Evolutionary conservation across 2,888 invertebrate genomes (phyloP), one percentile per base, ranked within the genome.

Genomic region (Gerosis bhagava): DNA sequence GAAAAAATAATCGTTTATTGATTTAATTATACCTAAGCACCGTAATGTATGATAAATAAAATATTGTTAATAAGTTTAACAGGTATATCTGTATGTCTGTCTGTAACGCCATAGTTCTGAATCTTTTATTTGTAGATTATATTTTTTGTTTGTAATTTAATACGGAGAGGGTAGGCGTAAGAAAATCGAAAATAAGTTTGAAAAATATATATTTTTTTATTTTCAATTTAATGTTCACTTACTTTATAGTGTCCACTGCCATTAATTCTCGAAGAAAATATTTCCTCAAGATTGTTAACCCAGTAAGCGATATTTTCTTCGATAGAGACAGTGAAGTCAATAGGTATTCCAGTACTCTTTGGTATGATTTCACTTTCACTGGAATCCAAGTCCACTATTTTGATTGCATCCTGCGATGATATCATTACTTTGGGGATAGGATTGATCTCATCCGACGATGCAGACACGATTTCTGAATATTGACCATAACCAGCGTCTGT

Each of bases 361-460:
- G 93, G 76, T 32, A 92, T 82, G 1, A 88, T 91, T 53, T 90
- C 89, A 36, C 91, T 91, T 3, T 88, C 88, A 19, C 93, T 91
- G 2, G 93, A 90, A 63, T 97, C 97, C 56, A 96, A 81, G 68
- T 97, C 97, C 5, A 94, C 82, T 22, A 95, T 91, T 51, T 92
- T 92, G 12, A 97, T 92, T 1, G 93, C 92, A 62, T 95, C 94
- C 37, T 89, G 81, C 0, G 94, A 94, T 0, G 95, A 93, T 3
- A 96, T 88, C 52, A 97, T 84, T 1, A 98, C 83, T 61, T 91
- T 93, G 0, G 97, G 97, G 22, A 97, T 90, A 0, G 97, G 95
- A 53, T 91, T 92, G 59, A 96, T 94, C 48, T 92, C 90, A 51
- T 92, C 91, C 0, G 96, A 94, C 0, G 77, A 77, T 4, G 73